phyloP scores from a whole-genome alignment of 2,113 vertebrate species.

The Herpetotheres cachinnans region DNA sequence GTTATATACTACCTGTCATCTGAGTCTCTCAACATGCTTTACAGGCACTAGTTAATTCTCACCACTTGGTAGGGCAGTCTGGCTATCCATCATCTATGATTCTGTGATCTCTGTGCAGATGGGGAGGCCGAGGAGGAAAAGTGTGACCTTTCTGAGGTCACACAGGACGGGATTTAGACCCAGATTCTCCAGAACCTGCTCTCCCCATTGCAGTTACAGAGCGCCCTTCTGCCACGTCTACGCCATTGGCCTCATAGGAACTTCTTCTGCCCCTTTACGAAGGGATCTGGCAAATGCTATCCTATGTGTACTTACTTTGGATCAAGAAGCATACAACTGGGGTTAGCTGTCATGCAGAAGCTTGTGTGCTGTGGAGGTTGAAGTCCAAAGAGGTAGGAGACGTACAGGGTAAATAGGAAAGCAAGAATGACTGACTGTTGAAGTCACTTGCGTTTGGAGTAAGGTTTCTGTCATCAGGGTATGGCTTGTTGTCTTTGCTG shows the following conservation, averaged over 20 bases:
- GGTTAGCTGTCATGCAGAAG: background rate
- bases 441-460: rapidly evolving
- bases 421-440: background rate
- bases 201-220: background rate
- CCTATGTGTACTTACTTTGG: background rate
- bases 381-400: background rate
- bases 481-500: background rate
- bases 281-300: background rate
- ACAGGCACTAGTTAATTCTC: background rate
- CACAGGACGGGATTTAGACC: background rate
- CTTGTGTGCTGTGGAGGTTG: background rate
- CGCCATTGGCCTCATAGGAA: rapidly evolving
- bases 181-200: background rate
- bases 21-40: background rate
- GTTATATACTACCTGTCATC: background rate
- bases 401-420: rapidly evolving
- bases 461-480: background rate
- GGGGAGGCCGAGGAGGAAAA: background rate
- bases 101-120: rapidly evolving
- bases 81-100: background rate
- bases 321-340: background rate
- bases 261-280: background rate
- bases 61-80: background rate
- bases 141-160: background rate
- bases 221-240: background rate